A percentile compares a stretch with the other conserved stretches of the same genome.
These are phyloP conservation scores for Orchestia grillus DNA, from an alignment of 1,140 invertebrate species.

Conservation along the genomic window DNA sequence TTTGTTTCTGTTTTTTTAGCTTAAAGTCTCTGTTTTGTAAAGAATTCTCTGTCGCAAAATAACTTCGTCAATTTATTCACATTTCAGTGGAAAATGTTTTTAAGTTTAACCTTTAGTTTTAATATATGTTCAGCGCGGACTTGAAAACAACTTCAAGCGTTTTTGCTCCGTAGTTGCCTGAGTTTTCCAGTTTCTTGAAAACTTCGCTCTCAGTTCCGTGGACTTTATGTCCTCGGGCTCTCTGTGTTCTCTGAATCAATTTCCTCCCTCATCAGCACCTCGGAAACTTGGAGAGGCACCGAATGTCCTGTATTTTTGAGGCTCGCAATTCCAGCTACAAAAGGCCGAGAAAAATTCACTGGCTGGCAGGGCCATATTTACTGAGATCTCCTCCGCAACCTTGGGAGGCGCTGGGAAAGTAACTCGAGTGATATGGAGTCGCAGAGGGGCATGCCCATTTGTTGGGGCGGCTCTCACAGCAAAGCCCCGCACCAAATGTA, in stretches of 20 bases:
- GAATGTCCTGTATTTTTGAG: slow-evolving; percentile 1
- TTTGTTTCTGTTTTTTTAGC: background rate
- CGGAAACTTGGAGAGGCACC: slow-evolving; percentile 32
- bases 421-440: slow-evolving; percentile 34
- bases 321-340: background rate
- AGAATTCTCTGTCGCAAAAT: background rate
- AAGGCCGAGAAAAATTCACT: background rate
- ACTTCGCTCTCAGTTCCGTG: background rate
- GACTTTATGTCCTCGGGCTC: background rate
- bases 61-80: background rate
- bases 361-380: background rate
- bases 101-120: background rate
- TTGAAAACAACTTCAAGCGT: background rate
- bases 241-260: slow-evolving; percentile 20
- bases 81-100: background rate
- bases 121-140: background rate
- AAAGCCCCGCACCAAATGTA: slow-evolving; percentile 12
- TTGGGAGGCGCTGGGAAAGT: background rate
- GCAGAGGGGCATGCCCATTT: slow-evolving; percentile 5
- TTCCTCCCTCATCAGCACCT: slow-evolving; percentile 32
- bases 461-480: background rate
- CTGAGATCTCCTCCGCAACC: background rate
- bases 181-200: background rate
- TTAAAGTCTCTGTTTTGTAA: background rate
- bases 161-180: background rate